Evolutionary conservation across 2,888 invertebrate genomes (phyloP).

Genomic region (Augiades crinisus): DNA sequence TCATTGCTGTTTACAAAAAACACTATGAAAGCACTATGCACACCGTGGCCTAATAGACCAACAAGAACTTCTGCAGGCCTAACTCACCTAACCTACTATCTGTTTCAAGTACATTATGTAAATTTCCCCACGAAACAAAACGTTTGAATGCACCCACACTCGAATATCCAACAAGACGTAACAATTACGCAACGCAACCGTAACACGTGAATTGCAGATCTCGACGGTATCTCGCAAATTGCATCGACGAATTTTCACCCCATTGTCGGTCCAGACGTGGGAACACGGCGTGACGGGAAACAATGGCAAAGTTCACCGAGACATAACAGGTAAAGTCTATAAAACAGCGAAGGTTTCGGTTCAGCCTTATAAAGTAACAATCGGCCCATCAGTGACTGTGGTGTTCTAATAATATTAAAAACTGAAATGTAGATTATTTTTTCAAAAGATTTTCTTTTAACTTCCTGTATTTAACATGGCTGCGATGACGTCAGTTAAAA

Average conservation of each 20-base stretch:
- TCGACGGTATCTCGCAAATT: conserved; percentile 65
- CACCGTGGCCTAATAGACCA: too few species aligned
- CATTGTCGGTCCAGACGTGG: conserved; percentile 67
- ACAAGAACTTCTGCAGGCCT: too few species aligned
- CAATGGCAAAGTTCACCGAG: conserved; percentile 79
- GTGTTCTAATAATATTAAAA: conserved; percentile 19
- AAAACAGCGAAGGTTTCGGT: conserved; percentile 61
- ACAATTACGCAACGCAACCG: conserved; percentile 56
- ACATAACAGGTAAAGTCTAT: conserved; percentile 78
- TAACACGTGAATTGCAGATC: conserved; percentile 50
- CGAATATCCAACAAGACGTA: conserved; percentile 29
- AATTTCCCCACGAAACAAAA: too few species aligned
- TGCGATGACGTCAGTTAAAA: conserved; percentile 10
- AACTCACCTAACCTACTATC: too few species aligned
- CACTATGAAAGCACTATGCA: too few species aligned
- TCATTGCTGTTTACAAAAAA: too few species aligned
- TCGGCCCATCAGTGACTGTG: conserved; percentile 20
- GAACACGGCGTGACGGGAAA: conserved; percentile 71
- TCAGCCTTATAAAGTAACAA: conserved; percentile 34
- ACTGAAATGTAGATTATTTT: conserved; percentile 27
- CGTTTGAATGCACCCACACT: background rate
- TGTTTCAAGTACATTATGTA: too few species aligned
- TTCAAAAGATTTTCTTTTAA: background rate
- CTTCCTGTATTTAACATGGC: background rate
- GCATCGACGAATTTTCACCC: conserved; percentile 75